Evolutionary conservation across 2,888 invertebrate genomes (phyloP).

Genomic region (Polia nebulosa): DNA sequence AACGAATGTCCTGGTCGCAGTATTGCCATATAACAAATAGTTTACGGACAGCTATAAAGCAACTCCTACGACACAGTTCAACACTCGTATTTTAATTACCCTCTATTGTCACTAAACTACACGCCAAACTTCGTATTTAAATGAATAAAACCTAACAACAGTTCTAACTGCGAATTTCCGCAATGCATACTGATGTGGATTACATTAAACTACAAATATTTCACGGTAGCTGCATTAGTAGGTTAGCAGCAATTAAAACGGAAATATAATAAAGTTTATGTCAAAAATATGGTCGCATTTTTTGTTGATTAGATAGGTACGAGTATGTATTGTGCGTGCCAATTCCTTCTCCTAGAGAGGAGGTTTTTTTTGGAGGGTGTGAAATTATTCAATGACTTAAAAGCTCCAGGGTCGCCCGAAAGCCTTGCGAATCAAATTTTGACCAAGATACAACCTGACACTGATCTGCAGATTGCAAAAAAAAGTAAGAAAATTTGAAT

Average conservation of each 20-base stretch:
- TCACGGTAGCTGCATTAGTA: constrained; percentile 29
- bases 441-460: too few relatives aligned
- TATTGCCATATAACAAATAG: constrained; percentile 47
- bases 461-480: too few relatives aligned
- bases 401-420: too few relatives aligned
- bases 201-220: constrained; percentile 48
- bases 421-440: too few relatives aligned
- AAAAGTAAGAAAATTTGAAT: too few relatives aligned
- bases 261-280: neutral
- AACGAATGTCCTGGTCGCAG: constrained; percentile 11
- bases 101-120: constrained; percentile 47
- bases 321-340: too few relatives aligned
- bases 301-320: too few relatives aligned
- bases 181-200: constrained; percentile 55
- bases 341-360: too few relatives aligned
- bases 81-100: constrained; percentile 51
- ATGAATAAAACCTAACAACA: constrained; percentile 64
- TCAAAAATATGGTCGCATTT: neutral
- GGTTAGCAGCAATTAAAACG: constrained; percentile 25
- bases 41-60: constrained; percentile 39
- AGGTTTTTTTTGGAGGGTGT: too few relatives aligned
- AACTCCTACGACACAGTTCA: constrained; percentile 22
- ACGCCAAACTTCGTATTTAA: constrained; percentile 53
- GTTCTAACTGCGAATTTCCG: constrained; percentile 54
- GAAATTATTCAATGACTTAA: too few relatives aligned